Evolutionary conservation across 2,797 vertebrate genomes (phyloP), one percentile per base, ranked within the genome.

Genomic region (Rhabdophis nuchalis): DNA sequence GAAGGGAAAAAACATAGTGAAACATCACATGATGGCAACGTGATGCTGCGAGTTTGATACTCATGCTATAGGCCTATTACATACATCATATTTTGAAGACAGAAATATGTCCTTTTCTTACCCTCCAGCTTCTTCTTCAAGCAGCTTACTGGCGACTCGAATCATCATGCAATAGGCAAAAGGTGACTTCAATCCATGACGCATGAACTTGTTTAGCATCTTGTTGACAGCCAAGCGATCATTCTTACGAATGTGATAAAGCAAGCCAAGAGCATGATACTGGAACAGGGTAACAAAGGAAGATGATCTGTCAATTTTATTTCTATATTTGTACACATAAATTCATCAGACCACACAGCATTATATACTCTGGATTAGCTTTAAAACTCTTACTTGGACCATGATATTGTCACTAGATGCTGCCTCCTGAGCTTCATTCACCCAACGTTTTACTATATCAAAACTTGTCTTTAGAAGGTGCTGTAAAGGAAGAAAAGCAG

Each of bases 81-180:
- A 32, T 32, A 16, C 29, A 68, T 68, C 6, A 7, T 68, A n/a
- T 68, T 77, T 20, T 41, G 32, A n/a, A 1, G 2, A 10, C 68
- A 18, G 1, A 90, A 93, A 87, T 5, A 27, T 56, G 32, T 11
- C 32, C 12, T 13, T n/a, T 0, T 0, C 85, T 95, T 92, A 98
- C 98, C 97, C 97, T 95, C 97, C 97, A 23, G 97, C 97, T 91
- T 98, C 98, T 50, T 98, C 98, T 92, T 98, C 97, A 72, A 98
- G 96, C 93, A 98, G 97, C 95, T 98, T 98, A 96, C 97, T 98
- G 93, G 98, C 98, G 82, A 98, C 95, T 2, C 98, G 97, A 88
- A 98, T 98, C 97, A 98, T 98, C 98, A 98, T 94, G 95, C 98
- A 98, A 92, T 98, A 98, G 89, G 98, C 98, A 58, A 98, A 98